Conservation (phyloP, 2,113 vertebrate genomes). For the Corydoras maculifer region DNA sequence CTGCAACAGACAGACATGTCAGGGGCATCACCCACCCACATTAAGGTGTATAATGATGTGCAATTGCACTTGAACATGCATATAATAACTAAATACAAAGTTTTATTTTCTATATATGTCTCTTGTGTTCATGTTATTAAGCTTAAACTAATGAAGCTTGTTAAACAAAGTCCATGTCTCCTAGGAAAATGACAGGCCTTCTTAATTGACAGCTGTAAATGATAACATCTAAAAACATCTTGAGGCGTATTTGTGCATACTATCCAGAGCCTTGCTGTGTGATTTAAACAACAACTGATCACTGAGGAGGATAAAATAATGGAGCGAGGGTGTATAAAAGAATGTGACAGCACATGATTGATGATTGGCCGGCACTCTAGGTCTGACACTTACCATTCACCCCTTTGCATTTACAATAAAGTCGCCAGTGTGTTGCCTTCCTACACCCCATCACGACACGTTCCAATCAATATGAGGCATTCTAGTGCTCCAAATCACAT, state of each 20-base stretch:
- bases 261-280: constrained; percentile 82
- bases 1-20: constrained; percentile 8
- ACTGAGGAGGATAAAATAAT: constrained; percentile 65
- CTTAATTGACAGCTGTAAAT: constrained; percentile 80
- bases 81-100: not conserved
- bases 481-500: constrained; percentile 48
- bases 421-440: constrained; percentile 37
- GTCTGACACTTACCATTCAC: constrained; percentile 72
- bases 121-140: constrained; percentile 45
- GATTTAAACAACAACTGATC: constrained; percentile 79
- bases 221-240: constrained; percentile 80
- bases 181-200: constrained; percentile 74
- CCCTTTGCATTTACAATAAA: constrained; percentile 45
- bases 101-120: constrained; percentile 45
- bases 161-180: constrained; percentile 69
- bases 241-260: constrained; percentile 81
- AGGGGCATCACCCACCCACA: not conserved
- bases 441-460: constrained; percentile 35
- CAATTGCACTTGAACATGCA: not conserved
- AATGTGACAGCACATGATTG: constrained; percentile 73
- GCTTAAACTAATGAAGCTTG: constrained; percentile 57
- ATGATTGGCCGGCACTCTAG: constrained; percentile 72
- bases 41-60: not conserved
- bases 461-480: constrained; percentile 53
- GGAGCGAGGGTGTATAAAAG: constrained; percentile 1